Evolutionary conservation across 2,888 invertebrate species (phyloP).

Genomic region (Aphidius colemani): DNA sequence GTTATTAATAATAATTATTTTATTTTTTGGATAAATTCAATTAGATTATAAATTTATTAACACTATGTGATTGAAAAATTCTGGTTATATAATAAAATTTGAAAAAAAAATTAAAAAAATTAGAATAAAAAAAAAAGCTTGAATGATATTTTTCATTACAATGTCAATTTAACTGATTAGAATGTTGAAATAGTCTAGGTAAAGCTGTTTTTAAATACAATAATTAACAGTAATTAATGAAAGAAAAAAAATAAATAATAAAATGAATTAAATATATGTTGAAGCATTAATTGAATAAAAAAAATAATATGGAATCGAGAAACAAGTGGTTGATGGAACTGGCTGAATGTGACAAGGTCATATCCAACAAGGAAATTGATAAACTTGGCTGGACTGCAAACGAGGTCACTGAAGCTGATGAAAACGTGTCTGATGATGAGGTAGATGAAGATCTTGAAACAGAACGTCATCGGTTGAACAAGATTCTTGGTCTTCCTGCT

Average conservation of each 20-base stretch:
- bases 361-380: constrained; percentile 40
- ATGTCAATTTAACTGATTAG: too few relatives aligned
- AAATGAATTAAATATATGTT: not conserved
- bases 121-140: too few relatives aligned
- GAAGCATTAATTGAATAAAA: not conserved
- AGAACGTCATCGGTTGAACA: constrained; percentile 45
- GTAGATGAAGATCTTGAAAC: constrained; percentile 45
- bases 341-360: constrained; percentile 41
- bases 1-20: too few relatives aligned
- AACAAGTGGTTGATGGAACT: constrained; percentile 37
- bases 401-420: constrained; percentile 37
- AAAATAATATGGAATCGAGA: not conserved
- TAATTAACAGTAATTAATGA: not conserved
- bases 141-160: too few relatives aligned
- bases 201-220: not conserved
- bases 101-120: too few relatives aligned
- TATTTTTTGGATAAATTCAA: too few relatives aligned
- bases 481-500: constrained; percentile 44
- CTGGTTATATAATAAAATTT: too few relatives aligned
- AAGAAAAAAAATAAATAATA: not conserved
- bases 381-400: constrained; percentile 37
- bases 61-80: too few relatives aligned
- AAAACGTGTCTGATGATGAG: constrained; percentile 44
- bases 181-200: too few relatives aligned
- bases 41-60: too few relatives aligned